Conservation (phyloP, 2,113 vertebrate species). For the Herpetotheres cachinnans region DNA sequence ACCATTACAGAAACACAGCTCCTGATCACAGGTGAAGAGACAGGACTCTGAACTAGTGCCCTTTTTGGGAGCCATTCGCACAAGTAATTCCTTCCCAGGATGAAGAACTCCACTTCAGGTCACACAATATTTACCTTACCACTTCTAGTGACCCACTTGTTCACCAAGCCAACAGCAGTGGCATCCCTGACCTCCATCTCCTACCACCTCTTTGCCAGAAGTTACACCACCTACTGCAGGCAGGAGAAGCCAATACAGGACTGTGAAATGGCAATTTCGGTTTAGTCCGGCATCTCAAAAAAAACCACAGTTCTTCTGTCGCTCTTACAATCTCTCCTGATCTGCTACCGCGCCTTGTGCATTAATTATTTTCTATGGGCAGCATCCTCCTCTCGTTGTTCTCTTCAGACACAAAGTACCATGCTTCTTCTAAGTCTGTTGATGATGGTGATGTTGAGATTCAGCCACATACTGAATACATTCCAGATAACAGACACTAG, state of each 20-base stretch:
- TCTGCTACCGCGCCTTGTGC: not conserved
- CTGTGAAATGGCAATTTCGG: not conserved
- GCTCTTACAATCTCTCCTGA: not conserved
- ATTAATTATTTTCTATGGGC: not conserved
- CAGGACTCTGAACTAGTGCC: not conserved
- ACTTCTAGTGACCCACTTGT: not conserved
- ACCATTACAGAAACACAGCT: not conserved
- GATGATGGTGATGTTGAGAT: not conserved
- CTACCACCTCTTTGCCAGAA: not conserved
- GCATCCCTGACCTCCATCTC: not conserved
- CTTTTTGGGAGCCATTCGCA: not conserved
- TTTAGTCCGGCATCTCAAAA: not conserved
- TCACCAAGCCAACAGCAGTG: not conserved
- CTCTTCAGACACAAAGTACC: not conserved
- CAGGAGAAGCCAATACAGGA: not conserved
- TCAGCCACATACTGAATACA: not conserved
- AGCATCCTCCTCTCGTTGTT: not conserved
- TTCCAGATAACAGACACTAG: not conserved
- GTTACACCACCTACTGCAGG: not conserved
- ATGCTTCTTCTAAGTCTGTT: not conserved
- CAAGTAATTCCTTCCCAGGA: not conserved
- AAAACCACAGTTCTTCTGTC: not conserved
- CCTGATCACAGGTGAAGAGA: not conserved
- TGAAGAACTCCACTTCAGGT: not conserved
- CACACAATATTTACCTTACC: not conserved